Evolutionary conservation across 1,140 invertebrate genomes (phyloP).

Genomic region (Brachionus angularis): DNA sequence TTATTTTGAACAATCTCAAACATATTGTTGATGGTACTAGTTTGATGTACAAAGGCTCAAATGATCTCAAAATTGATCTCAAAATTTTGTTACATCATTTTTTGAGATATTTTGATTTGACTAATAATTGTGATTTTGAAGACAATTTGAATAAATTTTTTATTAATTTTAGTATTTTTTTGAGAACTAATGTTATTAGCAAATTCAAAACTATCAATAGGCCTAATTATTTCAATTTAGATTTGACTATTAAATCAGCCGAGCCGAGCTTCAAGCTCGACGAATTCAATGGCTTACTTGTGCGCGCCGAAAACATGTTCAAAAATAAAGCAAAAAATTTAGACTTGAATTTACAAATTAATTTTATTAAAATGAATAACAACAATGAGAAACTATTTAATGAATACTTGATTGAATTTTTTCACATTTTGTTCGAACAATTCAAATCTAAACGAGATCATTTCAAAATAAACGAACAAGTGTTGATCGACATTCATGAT

Average conservation of each 20-base stretch:
- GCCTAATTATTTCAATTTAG: conserved; percentile 5
- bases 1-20: not conserved
- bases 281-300: not conserved
- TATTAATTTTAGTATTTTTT: not conserved
- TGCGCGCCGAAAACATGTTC: not conserved
- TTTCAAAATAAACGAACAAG: conserved; percentile 38
- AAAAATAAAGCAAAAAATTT: not conserved
- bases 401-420: conserved; percentile 32
- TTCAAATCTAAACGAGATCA: conserved; percentile 39
- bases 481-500: conserved; percentile 25
- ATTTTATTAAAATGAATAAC: not conserved
- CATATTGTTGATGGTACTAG: not conserved
- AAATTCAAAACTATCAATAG: too few species aligned
- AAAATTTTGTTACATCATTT: conserved; percentile 13
- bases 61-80: not conserved
- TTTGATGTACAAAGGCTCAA: not conserved
- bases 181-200: not conserved
- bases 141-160: not conserved
- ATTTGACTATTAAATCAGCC: not conserved
- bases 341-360: not conserved
- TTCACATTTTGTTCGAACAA: conserved; percentile 32
- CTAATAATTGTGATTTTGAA: not conserved
- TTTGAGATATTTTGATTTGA: conserved; percentile 1
- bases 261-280: not conserved
- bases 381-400: not conserved